Evolutionary conservation across 2,113 vertebrate species (phyloP).

Genomic region (Vimba vimba): DNA sequence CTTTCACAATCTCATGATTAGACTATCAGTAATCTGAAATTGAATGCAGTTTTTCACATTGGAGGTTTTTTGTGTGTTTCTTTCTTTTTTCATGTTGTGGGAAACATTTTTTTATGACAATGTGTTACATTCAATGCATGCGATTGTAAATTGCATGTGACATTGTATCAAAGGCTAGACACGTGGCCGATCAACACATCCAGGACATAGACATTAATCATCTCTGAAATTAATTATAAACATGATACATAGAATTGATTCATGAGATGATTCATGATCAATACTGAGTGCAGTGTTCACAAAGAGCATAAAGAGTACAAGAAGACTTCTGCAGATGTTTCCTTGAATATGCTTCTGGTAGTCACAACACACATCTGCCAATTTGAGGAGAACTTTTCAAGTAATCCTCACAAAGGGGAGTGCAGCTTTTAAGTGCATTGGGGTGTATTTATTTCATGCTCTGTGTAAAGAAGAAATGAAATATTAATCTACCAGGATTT

Average conservation of each 20-base stretch:
- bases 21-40: too few species aligned
- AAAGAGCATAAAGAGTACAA: not conserved
- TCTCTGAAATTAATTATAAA: not conserved
- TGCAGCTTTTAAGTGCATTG: not conserved
- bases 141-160: constrained; percentile 1
- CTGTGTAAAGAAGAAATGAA: not conserved
- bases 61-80: not conserved
- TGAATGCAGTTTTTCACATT: too few species aligned
- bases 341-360: not conserved
- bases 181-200: not conserved
- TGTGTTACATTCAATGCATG: not conserved
- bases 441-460: not conserved
- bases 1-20: too few species aligned
- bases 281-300: not conserved
- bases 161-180: not conserved
- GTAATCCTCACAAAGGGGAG: not conserved
- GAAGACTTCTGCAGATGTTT: not conserved
- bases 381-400: not conserved
- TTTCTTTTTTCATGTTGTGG: not conserved
- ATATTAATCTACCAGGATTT: not conserved
- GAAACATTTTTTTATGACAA: not conserved
- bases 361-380: not conserved
- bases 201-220: not conserved
- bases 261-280: constrained; percentile 3
- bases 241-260: not conserved